Base-by-base conservation (phyloP, 2,797 vertebrate species). In the Gobionotothen gibberifrons region DNA sequence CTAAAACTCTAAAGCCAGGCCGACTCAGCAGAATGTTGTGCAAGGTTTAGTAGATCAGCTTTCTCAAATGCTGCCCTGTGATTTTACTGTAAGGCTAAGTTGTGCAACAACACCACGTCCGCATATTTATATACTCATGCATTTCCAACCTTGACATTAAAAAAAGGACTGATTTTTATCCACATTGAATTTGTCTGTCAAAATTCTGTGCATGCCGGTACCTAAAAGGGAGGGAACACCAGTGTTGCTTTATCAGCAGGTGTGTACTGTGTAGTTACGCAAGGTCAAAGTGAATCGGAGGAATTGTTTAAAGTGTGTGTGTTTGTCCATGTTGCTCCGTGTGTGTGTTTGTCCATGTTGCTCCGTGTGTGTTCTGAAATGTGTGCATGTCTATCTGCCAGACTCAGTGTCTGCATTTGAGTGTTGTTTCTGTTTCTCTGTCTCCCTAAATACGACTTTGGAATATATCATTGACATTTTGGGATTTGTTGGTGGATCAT, bases 261-360 rank as follows among this genome's bases (percentile, higher is more conserved):
- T 89, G 75, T 85, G 76, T 54, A 52, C 64, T 70, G 76, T 85
- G 76, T 51, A 52, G 66, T 70, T 84, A 63, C 75, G 57, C 80
- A 79, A 87, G 82, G 85, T 79, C 82, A 78, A 69, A 71, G 29
- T 76, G 78, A 85, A 83, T 79, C 36, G 40, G 69, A 86, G 68
- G 59, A 85, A 87, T 86, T 76, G 26, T 26, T 26, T 26, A 26
- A 26, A 26, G 29, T 66, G 65, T 16, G 36, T 60, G 36, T 55
- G 32, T 36, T 6, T 36, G 32, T 36, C 6, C 8, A 9, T 36
- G 32, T 32, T 3, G 22, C 22, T 26, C 22, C 3, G 32, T 36
- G 32, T 36, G 32, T 36, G 32, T 36, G n/a, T n/a, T 6, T 36
- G 32, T 36, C 6, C 8, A 9, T 36, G 32, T 32, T 3, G 22